A percentile compares a stretch with the other conserved stretches of the same genome.
Conservation (phyloP, 1,140 invertebrate species). For the Phthorimaea operculella region DNA sequence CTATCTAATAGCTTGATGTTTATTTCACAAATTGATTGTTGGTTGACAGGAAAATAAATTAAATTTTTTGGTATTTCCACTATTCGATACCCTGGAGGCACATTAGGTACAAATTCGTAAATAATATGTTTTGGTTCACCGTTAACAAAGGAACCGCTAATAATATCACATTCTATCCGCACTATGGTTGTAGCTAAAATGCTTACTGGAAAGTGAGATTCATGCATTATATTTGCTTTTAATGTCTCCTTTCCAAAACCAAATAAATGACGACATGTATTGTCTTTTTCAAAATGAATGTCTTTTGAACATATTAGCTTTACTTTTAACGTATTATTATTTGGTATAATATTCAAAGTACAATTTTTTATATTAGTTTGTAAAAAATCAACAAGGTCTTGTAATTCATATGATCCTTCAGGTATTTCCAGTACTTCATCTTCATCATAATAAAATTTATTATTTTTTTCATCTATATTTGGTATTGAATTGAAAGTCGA, state of each 20-base stretch:
- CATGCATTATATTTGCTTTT: conserved; percentile 7
- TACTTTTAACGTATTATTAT: conserved; percentile 26
- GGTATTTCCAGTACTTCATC: conserved; percentile 18
- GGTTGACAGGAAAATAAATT: conserved; percentile 20
- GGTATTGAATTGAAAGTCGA: conserved; percentile 17
- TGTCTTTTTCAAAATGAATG: conserved; percentile 16
- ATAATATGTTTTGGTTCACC: conserved; percentile 9
- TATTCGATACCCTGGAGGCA: conserved; percentile 11
- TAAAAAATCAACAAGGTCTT: conserved; percentile 19
- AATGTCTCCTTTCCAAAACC: conserved; percentile 7
- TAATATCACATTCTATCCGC: conserved; percentile 10
- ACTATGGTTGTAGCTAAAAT: conserved; percentile 10
- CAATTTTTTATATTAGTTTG: conserved; percentile 11
- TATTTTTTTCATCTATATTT: conserved; percentile 18
- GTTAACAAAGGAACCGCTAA: conserved; percentile 9
- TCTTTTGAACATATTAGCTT: conserved; percentile 14
- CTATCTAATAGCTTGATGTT: conserved; percentile 12
- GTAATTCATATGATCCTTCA: conserved; percentile 19
- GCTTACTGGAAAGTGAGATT: conserved; percentile 5
- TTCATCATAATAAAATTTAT: conserved; percentile 14
- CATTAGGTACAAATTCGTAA: conserved; percentile 13
- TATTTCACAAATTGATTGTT: conserved; percentile 11
- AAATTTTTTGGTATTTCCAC: conserved; percentile 15
- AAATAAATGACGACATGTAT: conserved; percentile 5
- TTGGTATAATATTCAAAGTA: conserved; percentile 13